Percentiles rank a stretch among this genome's conserved stretches.
Conservation (phyloP, 2,797 vertebrate species). For the Argyrosomus regius region DNA sequence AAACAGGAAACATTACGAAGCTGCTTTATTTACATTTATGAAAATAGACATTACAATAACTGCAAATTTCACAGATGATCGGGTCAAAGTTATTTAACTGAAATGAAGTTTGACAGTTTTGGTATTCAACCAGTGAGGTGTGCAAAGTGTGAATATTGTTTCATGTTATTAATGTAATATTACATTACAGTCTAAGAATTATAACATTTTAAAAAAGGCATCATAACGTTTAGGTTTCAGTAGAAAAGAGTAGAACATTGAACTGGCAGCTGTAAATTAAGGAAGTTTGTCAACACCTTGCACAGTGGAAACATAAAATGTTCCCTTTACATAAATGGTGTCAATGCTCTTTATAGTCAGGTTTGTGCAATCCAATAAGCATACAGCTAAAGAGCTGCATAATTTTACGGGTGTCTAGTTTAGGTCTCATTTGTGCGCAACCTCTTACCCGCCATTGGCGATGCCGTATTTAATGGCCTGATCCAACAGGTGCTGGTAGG, state of each 20-base stretch:
- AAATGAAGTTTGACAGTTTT: too few relatives aligned
- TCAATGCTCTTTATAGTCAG: neutral
- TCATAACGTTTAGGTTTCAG: neutral
- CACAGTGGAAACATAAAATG: slow-evolving; percentile 13
- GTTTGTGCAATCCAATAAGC: neutral
- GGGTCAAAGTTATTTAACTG: too few relatives aligned
- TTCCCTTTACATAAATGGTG: neutral
- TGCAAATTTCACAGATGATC: neutral
- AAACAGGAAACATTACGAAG: neutral
- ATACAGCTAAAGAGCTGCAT: neutral
- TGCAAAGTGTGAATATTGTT: neutral
- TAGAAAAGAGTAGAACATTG: neutral
- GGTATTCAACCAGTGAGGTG: too few relatives aligned
- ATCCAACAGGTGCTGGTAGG: slow-evolving; percentile 91
- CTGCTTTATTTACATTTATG: neutral
- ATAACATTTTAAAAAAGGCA: neutral
- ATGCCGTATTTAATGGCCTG: slow-evolving; percentile 92
- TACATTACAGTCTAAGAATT: neutral
- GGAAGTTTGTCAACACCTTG: slow-evolving; percentile 28
- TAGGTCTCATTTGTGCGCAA: neutral
- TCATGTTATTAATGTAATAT: neutral
- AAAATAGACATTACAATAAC: neutral
- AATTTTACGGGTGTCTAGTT: neutral
- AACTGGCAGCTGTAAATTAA: neutral
- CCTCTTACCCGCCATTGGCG: slow-evolving; percentile 91